phyloP scores from a whole-genome alignment of 2,797 vertebrate genomes.

The Neosalanx taihuensis region DNA sequence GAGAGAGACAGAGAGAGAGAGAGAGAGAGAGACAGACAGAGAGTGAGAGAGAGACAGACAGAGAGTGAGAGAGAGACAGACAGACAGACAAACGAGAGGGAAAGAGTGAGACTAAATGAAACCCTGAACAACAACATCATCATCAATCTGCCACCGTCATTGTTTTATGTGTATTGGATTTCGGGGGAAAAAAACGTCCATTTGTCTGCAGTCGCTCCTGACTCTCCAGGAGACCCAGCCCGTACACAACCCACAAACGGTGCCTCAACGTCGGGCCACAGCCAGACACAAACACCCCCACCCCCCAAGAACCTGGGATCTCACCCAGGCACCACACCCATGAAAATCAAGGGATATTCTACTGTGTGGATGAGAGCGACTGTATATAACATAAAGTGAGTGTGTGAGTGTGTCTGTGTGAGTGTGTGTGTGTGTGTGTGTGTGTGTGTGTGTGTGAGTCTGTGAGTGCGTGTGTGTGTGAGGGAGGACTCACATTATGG shows the following conservation, averaged over 20 bases:
- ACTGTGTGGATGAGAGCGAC: neutral
- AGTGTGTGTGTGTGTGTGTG: slow-evolving; percentile 2
- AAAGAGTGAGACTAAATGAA: slow-evolving; percentile 2
- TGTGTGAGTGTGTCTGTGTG: neutral
- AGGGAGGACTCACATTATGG: slow-evolving; percentile 78
- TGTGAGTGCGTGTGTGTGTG: too few relatives aligned
- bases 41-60: too few relatives aligned
- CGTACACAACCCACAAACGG: neutral
- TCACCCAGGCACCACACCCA: neutral
- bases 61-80: neutral
- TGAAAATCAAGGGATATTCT: slow-evolving; percentile 7
- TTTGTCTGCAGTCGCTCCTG: neutral
- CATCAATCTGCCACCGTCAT: neutral
- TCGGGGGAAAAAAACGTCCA: slow-evolving; percentile 28
- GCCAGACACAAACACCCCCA: slow-evolving; percentile 13
- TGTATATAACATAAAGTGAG: too few relatives aligned
- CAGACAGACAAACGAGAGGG: neutral
- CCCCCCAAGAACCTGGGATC: slow-evolving; percentile 20
- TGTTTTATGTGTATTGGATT: neutral
- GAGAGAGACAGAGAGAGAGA: too few relatives aligned
- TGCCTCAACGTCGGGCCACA: neutral
- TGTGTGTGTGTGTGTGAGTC: slow-evolving; percentile 20
- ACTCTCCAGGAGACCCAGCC: slow-evolving; percentile 21
- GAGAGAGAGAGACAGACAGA: too few relatives aligned
- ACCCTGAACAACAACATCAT: slow-evolving; percentile 26